A percentile compares a stretch with the other conserved stretches of the same genome.
These are phyloP conservation scores for Sebastes reedi DNA, from an alignment of 2,797 vertebrate species.

Conservation along the genomic window DNA sequence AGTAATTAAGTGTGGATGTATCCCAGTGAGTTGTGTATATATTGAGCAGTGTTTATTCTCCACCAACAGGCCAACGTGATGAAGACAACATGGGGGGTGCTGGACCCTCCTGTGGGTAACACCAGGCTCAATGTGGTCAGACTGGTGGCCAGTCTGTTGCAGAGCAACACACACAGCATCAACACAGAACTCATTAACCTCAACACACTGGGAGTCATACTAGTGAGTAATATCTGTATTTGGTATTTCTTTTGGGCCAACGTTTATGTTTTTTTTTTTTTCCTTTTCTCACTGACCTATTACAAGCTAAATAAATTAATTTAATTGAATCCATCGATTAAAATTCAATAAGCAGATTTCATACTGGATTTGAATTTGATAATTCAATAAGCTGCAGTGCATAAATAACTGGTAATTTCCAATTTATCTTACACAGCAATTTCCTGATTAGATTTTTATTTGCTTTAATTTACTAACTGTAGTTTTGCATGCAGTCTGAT, in stretches of 20 bases:
- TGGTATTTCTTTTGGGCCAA: background rate
- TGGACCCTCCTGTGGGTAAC: constrained; percentile 97
- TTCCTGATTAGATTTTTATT: background rate
- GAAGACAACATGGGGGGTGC: constrained; percentile 97
- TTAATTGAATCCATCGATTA: background rate
- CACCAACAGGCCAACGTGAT: constrained; percentile 89
- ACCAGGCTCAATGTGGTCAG: constrained; percentile 94
- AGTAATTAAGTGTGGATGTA: background rate
- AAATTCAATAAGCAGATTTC: background rate
- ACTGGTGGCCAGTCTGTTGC: constrained; percentile 94
- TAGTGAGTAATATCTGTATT: constrained; percentile 82
- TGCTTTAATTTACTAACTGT: background rate
- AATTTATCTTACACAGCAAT: background rate
- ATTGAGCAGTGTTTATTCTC: constrained; percentile 13
- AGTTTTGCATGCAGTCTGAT: background rate
- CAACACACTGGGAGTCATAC: constrained; percentile 95
- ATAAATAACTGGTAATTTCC: background rate
- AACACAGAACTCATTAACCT: constrained; percentile 95
- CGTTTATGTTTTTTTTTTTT: too few relatives aligned
- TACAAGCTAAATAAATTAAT: background rate
- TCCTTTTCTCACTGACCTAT: background rate
- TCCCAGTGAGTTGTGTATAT: background rate
- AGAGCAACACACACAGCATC: constrained; percentile 92
- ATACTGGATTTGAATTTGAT: background rate
- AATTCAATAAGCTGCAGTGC: background rate